Evolutionary conservation across 2,113 vertebrate genomes (phyloP), one percentile per base, ranked within the genome.

Genomic region (Poecile atricapillus): DNA sequence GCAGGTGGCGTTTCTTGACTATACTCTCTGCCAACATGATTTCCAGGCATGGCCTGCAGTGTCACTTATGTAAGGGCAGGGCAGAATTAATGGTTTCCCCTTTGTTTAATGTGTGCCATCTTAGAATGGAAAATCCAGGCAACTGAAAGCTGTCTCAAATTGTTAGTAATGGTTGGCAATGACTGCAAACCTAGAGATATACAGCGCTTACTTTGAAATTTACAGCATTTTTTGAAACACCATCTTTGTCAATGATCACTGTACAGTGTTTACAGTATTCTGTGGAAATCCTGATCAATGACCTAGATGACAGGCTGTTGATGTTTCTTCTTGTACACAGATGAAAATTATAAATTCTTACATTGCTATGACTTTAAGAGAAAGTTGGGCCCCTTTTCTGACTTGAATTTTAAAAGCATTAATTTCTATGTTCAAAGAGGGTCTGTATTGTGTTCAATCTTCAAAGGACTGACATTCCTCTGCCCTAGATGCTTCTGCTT

Each of bases 1-100:
- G 90, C 90, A 97, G 96, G 53, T 95, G 96, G 96, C 96, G 96
- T 94, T 88, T 90, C 63, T 65, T 60, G 75, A 83, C 92, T 71
- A 10, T 5, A 1, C 28, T 90, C 83, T 35, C 20, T 18, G 24
- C 22, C 1, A 9, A 6, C 1, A 0, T 1, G 1, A 9, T 73
- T 90, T 85, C 18, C 31, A 37, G 53, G 15, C 35, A 7, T 35
- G 28, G 10, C 13, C 22, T 73, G n/a, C 58, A 10, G 22, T 23
- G 22, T 23, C 78, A 37, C 31, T 69, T 75, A 20, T 0, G 2
- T 67, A 46, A 77, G 78, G 43, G 31, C 24, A 41, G 21, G 49
- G 20, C 25, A 50, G 25, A 77, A 21, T 28, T 3, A 77, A 16
- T 11, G 0, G 9, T 50, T 82, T 82, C 30, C 5, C 18, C 23